Evolutionary conservation across 2,113 vertebrate species (phyloP), one percentile per base, ranked within the genome.

Genomic region (Oryzias javanicus): DNA sequence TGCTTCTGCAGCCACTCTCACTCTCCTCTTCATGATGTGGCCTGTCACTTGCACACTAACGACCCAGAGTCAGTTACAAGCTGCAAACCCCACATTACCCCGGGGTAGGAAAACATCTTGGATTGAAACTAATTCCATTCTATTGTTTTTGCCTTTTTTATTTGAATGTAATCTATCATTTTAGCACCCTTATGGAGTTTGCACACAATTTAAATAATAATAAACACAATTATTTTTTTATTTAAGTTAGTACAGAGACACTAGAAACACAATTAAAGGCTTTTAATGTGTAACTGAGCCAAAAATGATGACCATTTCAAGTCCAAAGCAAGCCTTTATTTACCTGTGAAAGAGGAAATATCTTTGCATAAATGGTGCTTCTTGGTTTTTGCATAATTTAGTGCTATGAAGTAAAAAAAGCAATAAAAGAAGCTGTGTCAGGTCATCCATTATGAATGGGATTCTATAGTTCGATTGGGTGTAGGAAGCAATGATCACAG

Each of bases 11-110:
- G 46, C 61, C 64, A 46, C 59, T 67, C 29, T 42, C 25, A 58
- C 4, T 63, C 47, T 64, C 48, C 69, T 25, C 17, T 40, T 52
- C 42, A 27, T 55, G 42, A 79, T 60, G 65, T 41, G 20, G 44
- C 66, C 50, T 66, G 72, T 68, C 72, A 74, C 25, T 35, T 42
- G 49, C 53, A 49, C 50, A 29, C 60, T n/a, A 63, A 74, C 42
- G 56, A 58, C 50, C 50, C 60, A 55, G 53, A 74, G 49, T 76
- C 66, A 47, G 54, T 72, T 60, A 49, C 58, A 73, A 40, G 44
- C 66, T 55, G 59, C 46, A 42, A 19, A 44, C n/a, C 42, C 62
- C 42, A 60, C 45, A 40, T 60, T 42, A 44, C 4, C 25, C 60
- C 56, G 27, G 49, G 55, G 8, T 59, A 48, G 53, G 4, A 45